Conservation (phyloP, 2,888 invertebrate species). For the Dioctria rufipes region DNA sequence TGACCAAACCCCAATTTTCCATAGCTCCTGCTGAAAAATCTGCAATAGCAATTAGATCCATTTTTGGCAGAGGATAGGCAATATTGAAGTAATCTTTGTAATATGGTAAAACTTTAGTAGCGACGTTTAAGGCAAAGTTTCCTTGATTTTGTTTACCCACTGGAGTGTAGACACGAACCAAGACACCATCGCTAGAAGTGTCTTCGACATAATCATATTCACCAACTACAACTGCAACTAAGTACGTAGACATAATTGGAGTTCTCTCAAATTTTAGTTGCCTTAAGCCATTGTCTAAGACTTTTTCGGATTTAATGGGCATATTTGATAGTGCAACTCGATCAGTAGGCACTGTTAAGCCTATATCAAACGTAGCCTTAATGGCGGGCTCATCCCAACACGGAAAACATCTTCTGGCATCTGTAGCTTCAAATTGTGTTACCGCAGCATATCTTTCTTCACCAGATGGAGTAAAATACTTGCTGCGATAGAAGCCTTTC, state of each 20-base stretch:
- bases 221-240: slow-evolving; percentile 94
- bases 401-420: slow-evolving; percentile 94
- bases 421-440: slow-evolving; percentile 93
- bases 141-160: slow-evolving; percentile 94
- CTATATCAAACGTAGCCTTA: slow-evolving; percentile 95
- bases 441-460: slow-evolving; percentile 88
- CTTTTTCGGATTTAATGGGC: slow-evolving; percentile 76
- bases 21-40: slow-evolving; percentile 97
- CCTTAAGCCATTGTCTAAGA: slow-evolving; percentile 72
- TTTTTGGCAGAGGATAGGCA: slow-evolving; percentile 95
- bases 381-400: slow-evolving; percentile 99
- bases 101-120: slow-evolving; percentile 92
- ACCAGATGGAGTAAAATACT: slow-evolving; percentile 82
- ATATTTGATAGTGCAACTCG: slow-evolving; percentile 95
- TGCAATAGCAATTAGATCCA: slow-evolving; percentile 96
- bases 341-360: slow-evolving; percentile 84
- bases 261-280: slow-evolving; percentile 83
- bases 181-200: slow-evolving; percentile 84
- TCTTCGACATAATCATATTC: slow-evolving; percentile 95
- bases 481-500: slow-evolving; percentile 95
- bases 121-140: slow-evolving; percentile 90
- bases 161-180: slow-evolving; percentile 88
- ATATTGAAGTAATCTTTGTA: slow-evolving; percentile 96
- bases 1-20: slow-evolving; percentile 98
- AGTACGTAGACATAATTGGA: slow-evolving; percentile 95